Conservation (phyloP, 2,888 invertebrate genomes). For the Tuberolachnus salignus region DNA sequence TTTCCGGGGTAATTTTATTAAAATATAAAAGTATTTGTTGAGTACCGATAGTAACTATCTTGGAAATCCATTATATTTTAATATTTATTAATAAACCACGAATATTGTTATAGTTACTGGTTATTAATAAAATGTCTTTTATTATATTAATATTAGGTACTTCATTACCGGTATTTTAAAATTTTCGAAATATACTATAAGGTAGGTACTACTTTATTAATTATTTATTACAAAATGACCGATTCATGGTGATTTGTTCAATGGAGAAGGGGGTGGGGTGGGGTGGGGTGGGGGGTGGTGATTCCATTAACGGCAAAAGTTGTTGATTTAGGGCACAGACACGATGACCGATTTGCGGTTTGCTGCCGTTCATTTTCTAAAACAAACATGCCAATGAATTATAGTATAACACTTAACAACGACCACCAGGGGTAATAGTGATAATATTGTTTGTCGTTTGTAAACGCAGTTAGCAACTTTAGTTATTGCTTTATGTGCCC, state of each 20-base stretch:
- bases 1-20: no score
- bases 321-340: constrained; percentile 25
- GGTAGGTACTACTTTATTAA: not conserved
- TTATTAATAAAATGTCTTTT: not conserved
- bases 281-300: not conserved
- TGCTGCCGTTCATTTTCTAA: not conserved
- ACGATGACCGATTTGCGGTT: constrained; percentile 12
- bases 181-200: not conserved
- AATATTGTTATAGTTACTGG: not conserved
- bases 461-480: not conserved
- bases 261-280: not conserved
- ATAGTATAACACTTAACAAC: constrained; percentile 10
- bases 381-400: constrained; percentile 28
- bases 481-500: not conserved
- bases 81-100: no score
- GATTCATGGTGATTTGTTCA: constrained; percentile 28
- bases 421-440: not conserved
- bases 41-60: no score
- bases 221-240: not conserved
- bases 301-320: not conserved
- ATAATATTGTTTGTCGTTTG: not conserved
- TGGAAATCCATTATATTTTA: no score
- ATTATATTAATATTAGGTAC: not conserved
- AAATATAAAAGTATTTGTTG: no score
- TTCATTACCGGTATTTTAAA: not conserved